A percentile compares a stretch with the other conserved stretches of the same genome.
Evolutionary conservation across 2,113 vertebrate species (phyloP).

Genomic region (Percopsis transmontana): DNA sequence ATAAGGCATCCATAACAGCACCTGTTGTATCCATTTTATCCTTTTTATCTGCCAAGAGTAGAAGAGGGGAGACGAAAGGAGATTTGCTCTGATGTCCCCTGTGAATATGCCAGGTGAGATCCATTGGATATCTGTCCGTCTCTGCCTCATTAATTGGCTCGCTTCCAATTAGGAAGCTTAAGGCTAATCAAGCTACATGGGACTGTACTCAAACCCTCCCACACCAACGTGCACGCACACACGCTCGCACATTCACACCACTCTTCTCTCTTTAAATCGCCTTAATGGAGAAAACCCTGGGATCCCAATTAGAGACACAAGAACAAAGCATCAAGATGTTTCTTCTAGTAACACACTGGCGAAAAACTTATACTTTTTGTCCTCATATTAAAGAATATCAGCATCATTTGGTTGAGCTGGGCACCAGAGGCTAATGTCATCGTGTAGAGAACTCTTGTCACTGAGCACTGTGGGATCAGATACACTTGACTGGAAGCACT

Average conservation of each 20-base stretch:
- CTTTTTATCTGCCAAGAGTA: conserved; percentile 29
- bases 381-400: conserved; percentile 24
- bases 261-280: conserved; percentile 13
- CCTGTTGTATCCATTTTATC: conserved; percentile 57
- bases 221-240: not conserved
- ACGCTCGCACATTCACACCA: not conserved
- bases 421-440: conserved; percentile 33
- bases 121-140: conserved; percentile 31
- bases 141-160: conserved; percentile 49
- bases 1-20: conserved; percentile 52
- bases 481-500: conserved; percentile 23
- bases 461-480: conserved; percentile 35
- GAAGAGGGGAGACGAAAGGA: conserved; percentile 2
- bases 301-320: not conserved
- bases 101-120: conserved; percentile 43
- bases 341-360: conserved; percentile 22
- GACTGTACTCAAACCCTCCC: not conserved
- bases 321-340: conserved; percentile 7
- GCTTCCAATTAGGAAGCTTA: conserved; percentile 47
- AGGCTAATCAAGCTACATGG: conserved; percentile 34
- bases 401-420: conserved; percentile 33
- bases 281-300: not conserved
- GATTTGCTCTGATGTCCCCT: conserved; percentile 20
- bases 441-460: conserved; percentile 29
- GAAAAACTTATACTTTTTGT: conserved; percentile 41